Evolutionary conservation across 2,797 vertebrate genomes (phyloP).

Genomic region (Rallus crepitans): DNA sequence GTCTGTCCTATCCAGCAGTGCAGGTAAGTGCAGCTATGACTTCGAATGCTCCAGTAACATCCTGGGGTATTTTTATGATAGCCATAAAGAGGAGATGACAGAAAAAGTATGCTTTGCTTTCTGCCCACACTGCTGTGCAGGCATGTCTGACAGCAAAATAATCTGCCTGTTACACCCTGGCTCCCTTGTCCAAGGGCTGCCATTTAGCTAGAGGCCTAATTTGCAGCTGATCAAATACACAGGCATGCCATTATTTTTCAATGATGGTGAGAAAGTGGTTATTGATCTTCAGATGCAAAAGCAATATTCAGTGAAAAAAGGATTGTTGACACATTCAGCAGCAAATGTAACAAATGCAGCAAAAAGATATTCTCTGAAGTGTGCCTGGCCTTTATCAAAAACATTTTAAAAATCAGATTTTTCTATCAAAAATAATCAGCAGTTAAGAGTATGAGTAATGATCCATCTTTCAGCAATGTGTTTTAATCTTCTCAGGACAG

Average conservation of each 20-base stretch:
- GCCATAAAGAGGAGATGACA: background rate
- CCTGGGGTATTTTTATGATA: background rate
- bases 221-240: conserved; percentile 5
- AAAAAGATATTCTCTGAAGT: background rate
- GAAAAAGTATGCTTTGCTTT: background rate
- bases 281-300: conserved; percentile 5
- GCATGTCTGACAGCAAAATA: background rate
- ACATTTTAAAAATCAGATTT: background rate
- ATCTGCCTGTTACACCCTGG: background rate
- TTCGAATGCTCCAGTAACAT: background rate
- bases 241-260: conserved; percentile 1
- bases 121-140: background rate
- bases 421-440: background rate
- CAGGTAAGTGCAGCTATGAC: background rate
- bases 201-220: background rate
- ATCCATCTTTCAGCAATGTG: background rate
- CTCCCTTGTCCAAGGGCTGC: background rate
- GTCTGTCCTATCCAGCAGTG: background rate
- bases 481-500: background rate
- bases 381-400: background rate
- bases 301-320: background rate
- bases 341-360: background rate
- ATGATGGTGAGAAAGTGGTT: background rate
- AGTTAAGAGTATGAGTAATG: background rate
- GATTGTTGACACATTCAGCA: background rate